Base-by-base conservation (phyloP, 2,113 vertebrate genomes). In the Eira barbara region DNA sequence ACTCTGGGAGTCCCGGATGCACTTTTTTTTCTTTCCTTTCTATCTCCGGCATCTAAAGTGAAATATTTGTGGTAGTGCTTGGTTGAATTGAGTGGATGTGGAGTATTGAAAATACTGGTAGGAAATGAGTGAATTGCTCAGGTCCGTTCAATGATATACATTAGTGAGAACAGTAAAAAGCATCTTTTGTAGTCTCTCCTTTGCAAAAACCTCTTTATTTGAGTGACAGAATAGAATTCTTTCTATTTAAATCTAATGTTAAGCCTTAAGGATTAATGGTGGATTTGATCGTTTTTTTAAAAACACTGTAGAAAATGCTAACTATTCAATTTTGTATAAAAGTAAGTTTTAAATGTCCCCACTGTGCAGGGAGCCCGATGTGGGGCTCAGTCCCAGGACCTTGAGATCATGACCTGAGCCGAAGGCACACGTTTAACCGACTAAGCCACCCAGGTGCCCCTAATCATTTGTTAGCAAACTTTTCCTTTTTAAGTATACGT, bases 101-200 rank as follows among this genome's bases (percentile, higher is more conserved):
- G 87, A 93, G 47, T 87, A 65, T 59, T 95, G 67, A 94, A 97
- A 97, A 92, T 92, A 74, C 57, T 96, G 91, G 90, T 91, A 96
- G 97, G 86, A 18, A 47, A 15, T 47, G 36, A 89, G 45, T 52
- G 82, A 71, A n/a, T 49, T 85, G n/a, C 29, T 69, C 23, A 85
- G n/a, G 18, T 57, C 84, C 57, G 5, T 67, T 63, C 31, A 18
- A 1, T 76, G 57, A 47, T 71, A 7, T 1, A 84, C 13, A 45
- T 61, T 61, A 71, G 8, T 81, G 55, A 91, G 79, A 71, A 59
- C 23, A 82, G 23, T 86, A 92, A 31, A 74, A 89, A 80, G 14
- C 45, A 95, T 67, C 36, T 39, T 42, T 95, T 21, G 27, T 42
- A n/a, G 14, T 92, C 13, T 82, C 21, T 80, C 18, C 71, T 63